Evolutionary conservation across 2,113 vertebrate genomes (phyloP).

Genomic region (Leucoraja erinaceus): DNA sequence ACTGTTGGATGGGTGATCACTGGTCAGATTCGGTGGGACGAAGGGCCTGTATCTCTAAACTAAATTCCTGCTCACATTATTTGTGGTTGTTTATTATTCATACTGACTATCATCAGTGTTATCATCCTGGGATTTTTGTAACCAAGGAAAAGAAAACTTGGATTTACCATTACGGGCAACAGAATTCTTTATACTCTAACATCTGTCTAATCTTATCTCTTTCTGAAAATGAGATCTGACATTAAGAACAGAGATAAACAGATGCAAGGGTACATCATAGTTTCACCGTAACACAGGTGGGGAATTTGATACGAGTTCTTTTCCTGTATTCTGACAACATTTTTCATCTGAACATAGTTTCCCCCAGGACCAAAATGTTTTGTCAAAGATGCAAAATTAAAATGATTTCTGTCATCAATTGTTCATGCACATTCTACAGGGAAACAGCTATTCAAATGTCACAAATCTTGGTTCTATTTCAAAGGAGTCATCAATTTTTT

Average conservation of each 20-base stretch:
- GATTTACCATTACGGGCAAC: background rate
- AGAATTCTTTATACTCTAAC: background rate
- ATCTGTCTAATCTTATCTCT: background rate
- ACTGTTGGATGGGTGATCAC: no score
- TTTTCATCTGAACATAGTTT: background rate
- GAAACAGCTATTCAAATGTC: background rate
- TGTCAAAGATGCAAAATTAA: background rate
- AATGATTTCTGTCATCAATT: background rate
- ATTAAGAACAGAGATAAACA: background rate
- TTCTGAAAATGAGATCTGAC: background rate
- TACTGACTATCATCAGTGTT: background rate
- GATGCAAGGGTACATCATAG: background rate
- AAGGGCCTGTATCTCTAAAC: no score
- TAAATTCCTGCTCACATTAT: background rate
- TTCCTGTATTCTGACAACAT: background rate
- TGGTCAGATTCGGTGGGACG: no score
- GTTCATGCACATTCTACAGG: background rate
- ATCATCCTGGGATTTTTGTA: background rate
- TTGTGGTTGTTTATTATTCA: background rate
- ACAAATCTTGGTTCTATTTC: background rate
- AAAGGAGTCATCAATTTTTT: conserved; percentile 12
- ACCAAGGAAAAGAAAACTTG: background rate
- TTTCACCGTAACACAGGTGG: no score
- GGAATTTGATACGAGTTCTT: background rate
- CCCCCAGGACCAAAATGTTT: background rate